These are phyloP conservation scores for Euschistus heros DNA, from an alignment of 1,140 invertebrate genomes.

Conservation along the genomic window DNA sequence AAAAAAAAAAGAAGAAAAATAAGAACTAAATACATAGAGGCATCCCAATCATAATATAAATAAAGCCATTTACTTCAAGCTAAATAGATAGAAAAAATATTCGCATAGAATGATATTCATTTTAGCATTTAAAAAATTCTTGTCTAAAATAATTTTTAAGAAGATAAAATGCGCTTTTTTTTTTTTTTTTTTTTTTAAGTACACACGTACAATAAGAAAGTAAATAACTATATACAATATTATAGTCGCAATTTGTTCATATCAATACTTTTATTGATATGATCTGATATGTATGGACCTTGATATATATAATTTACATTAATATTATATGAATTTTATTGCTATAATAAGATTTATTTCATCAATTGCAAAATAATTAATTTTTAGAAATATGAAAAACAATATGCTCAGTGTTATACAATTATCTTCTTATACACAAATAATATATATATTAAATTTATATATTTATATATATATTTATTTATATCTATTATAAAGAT, in stretches of 20 bases:
- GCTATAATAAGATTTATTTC: slow-evolving; percentile 16
- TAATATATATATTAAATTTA: slow-evolving; percentile 16
- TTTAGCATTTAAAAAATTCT: slow-evolving; percentile 1
- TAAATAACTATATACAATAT: slow-evolving; percentile 18
- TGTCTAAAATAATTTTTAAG: slow-evolving; percentile 12
- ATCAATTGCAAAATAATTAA: slow-evolving; percentile 7
- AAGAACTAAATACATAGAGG: background rate
- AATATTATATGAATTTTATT: slow-evolving; percentile 18
- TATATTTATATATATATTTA: slow-evolving; percentile 1
- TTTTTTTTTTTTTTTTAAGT: slow-evolving; percentile 6
- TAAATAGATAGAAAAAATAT: slow-evolving; percentile 11
- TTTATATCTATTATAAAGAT: slow-evolving; percentile 16
- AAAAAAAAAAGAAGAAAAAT: background rate
- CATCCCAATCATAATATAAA: background rate
- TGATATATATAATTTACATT: slow-evolving; percentile 10
- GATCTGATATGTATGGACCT: slow-evolving; percentile 26
- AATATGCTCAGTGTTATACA: slow-evolving; percentile 10
- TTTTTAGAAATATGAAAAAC: slow-evolving; percentile 10
- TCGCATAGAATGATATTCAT: background rate
- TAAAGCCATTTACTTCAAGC: background rate
- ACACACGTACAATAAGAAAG: slow-evolving; percentile 13
- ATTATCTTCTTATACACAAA: slow-evolving; percentile 13
- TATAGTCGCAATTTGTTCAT: slow-evolving; percentile 14
- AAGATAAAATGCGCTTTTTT: slow-evolving; percentile 5
- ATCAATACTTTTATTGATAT: slow-evolving; percentile 18